Conservation (phyloP, 2,113 vertebrate genomes). For the Hippoglossus stenolepis region DNA sequence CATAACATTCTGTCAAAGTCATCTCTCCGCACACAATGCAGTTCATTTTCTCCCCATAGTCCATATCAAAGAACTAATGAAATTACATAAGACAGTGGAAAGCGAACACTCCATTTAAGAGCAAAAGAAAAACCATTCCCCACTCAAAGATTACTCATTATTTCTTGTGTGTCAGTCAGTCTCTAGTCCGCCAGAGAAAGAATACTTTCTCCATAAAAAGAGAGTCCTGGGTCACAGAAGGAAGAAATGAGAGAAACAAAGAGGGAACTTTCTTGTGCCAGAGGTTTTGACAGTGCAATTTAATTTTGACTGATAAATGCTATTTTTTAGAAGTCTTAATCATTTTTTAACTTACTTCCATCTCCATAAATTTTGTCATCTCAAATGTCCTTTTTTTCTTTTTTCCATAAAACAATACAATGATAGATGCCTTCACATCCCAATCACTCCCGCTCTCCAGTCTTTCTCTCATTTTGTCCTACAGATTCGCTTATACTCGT, state of each 20-base stretch:
- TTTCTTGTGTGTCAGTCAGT: conserved; percentile 46
- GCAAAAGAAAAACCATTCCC: conserved; percentile 44
- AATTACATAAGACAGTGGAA: conserved; percentile 71
- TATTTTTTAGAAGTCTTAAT: conserved; percentile 20
- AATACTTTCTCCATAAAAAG: conserved; percentile 34
- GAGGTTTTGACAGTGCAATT: conserved; percentile 46
- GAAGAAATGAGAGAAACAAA: conserved; percentile 40
- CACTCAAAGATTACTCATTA: conserved; percentile 57
- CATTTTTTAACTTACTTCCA: conserved; percentile 9
- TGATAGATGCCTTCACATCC: neutral
- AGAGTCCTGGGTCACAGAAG: conserved; percentile 13
- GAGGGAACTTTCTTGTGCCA: neutral
- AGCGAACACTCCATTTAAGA: conserved; percentile 54
- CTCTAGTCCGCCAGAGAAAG: conserved; percentile 46
- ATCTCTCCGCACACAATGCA: conserved; percentile 41
- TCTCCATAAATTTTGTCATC: neutral
- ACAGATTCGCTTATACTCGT: neutral
- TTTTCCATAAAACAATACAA: neutral
- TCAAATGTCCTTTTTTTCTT: conserved; percentile 1
- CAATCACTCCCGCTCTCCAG: neutral
- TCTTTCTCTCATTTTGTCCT: neutral
- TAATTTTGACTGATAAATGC: conserved; percentile 49
- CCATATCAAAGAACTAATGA: conserved; percentile 71
- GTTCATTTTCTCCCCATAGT: conserved; percentile 54
- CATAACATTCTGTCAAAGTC: conserved; percentile 59